Evolutionary conservation across 2,797 vertebrate genomes (phyloP).

Genomic region (Acanthurus leucopareius): DNA sequence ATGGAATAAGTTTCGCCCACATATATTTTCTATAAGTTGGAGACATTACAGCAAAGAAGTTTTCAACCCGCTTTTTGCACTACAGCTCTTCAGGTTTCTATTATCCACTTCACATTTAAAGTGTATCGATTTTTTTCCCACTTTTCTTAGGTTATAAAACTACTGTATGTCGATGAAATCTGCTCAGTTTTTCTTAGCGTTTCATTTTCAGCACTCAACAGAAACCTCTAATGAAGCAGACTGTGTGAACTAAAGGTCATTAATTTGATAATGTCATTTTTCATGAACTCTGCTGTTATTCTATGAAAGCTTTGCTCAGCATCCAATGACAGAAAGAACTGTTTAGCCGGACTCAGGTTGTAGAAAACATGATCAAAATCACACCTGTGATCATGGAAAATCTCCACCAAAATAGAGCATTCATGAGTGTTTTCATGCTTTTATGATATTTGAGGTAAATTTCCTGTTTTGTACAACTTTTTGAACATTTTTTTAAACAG

Average conservation of each 20-base stretch:
- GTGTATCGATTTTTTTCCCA: constrained; percentile 13
- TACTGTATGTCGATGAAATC: constrained; percentile 19
- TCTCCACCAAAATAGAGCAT: neutral
- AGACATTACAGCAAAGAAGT: constrained; percentile 13
- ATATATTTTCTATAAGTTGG: constrained; percentile 13
- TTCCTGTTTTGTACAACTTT: neutral
- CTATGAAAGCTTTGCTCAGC: constrained; percentile 12
- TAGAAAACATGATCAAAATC: constrained; percentile 18
- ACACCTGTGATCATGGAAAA: neutral
- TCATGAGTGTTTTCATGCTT: neutral
- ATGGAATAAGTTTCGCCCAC: constrained; percentile 5
- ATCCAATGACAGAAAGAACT: constrained; percentile 44
- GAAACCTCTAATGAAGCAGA: constrained; percentile 47
- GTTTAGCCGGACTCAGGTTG: constrained; percentile 25
- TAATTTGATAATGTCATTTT: constrained; percentile 52
- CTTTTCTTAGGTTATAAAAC: constrained; percentile 18
- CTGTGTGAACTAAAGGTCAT: constrained; percentile 30
- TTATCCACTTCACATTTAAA: constrained; percentile 18
- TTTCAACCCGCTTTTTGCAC: constrained; percentile 20
- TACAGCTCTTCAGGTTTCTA: constrained; percentile 1
- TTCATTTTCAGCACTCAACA: constrained; percentile 42
- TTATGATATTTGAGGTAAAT: no score
- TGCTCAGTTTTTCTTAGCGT: constrained; percentile 38
- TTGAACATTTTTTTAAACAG: neutral
- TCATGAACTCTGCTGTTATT: constrained; percentile 40